Evolutionary conservation across 2,888 invertebrate species (phyloP), one percentile per base, ranked within the genome.

Genomic region (Pimpla rufipes): DNA sequence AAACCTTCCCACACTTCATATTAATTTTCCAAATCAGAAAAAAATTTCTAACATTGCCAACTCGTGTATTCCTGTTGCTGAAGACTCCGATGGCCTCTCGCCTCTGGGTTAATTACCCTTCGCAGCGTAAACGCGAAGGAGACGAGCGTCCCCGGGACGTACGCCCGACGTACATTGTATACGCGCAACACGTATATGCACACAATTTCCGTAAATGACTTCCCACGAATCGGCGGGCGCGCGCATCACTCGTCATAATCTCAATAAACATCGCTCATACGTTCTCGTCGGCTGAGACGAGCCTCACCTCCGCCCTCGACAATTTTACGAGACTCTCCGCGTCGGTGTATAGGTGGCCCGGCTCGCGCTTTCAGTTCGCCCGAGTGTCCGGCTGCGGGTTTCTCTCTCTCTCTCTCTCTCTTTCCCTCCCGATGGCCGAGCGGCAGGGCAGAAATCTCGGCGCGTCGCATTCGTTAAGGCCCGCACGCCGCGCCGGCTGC

Each of bases 251-350:
- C 75, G 79, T 87, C 87, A 86, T 90, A 91, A 89, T 91, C 90
- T 90, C 87, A 90, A 92, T 90, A 90, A 91, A 91, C 90, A 92
- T 90, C 89, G 88, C 88, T 89, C 89, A 88, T 86, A 73, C 52
- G 40, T 66, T 35, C 47, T 77, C 59, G 67, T 73, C 67, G 67
- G 59, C 57, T 73, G 52, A 67, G 16, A 67, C 52, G 59, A 71
- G 76, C 80, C 85, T 86, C 85, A 86, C 86, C 88, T 88, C 85
- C 88, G 87, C 87, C 86, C 87, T 87, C 76, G 87, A 78, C 73
- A 76, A 82, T 79, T 88, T 90, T 87, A 89, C 87, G 88, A 89
- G 90, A 82, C 82, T 82, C 78, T 73, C 40, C 79, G 85, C 29
- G 29, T 29, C 29, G 67, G 45, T 62, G 50, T 50, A 62, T 35